Conservation (phyloP, 64 coral and sea anemone genomes). For the Montipora cactus region DNA sequence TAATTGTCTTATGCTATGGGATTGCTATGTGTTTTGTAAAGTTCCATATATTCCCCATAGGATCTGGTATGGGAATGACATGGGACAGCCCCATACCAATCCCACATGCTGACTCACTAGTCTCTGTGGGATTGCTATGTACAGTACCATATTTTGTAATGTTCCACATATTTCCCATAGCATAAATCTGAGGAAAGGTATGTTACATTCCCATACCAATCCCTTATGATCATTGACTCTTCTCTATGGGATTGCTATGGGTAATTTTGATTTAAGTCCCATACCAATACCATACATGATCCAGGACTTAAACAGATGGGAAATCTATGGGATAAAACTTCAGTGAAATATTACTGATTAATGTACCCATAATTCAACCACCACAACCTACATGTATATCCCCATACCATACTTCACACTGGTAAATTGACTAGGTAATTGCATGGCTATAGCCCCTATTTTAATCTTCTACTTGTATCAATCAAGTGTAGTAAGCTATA, state of each 20-base stretch:
- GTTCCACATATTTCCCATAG: conserved; percentile 40
- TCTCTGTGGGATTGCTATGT: conserved; percentile 65
- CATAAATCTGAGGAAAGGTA: not conserved
- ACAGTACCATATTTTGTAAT: not conserved
- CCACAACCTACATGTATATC: not conserved
- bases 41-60: conserved; percentile 32
- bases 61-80: conserved; percentile 26
- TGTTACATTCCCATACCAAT: conserved; percentile 32
- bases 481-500: too few relatives aligned
- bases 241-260: conserved; percentile 64
- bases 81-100: conserved; percentile 40
- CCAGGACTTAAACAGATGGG: not conserved
- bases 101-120: conserved; percentile 17
- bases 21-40: conserved; percentile 44
- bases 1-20: conserved; percentile 58
- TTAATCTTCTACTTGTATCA: too few relatives aligned
- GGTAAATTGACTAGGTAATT: too few relatives aligned
- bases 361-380: too few relatives aligned
- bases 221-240: not conserved
- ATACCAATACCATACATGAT: conserved; percentile 44
- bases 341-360: too few relatives aligned
- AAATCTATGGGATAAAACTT: not conserved
- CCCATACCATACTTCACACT: not conserved
- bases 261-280: conserved; percentile 31
- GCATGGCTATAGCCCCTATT: too few relatives aligned